A percentile compares a stretch with the other conserved stretches of the same genome.
Conservation (phyloP, 2,888 invertebrate genomes). For the Dasysyrphus albostriatus region DNA sequence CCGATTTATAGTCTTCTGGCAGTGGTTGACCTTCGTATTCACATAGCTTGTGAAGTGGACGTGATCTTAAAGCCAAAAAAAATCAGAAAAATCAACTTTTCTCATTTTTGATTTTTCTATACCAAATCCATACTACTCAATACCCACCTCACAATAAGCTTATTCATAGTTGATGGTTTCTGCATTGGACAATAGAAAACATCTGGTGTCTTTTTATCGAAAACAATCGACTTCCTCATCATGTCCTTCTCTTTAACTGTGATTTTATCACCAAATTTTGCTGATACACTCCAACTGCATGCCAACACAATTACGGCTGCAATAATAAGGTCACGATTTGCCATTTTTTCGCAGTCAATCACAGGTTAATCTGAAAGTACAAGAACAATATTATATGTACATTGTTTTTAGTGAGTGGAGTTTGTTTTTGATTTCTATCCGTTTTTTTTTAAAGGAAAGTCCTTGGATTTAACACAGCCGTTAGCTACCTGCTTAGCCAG, state of each 20-base stretch:
- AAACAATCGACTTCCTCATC: slow-evolving; percentile 91
- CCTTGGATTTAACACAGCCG: slow-evolving; percentile 63
- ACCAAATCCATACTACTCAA: background rate
- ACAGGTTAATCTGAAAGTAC: slow-evolving; percentile 44
- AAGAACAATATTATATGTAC: background rate
- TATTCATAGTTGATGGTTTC: slow-evolving; percentile 90
- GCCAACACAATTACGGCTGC: slow-evolving; percentile 58
- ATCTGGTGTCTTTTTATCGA: slow-evolving; percentile 91
- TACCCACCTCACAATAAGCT: slow-evolving; percentile 87
- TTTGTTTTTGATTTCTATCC: background rate
- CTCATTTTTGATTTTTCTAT: no score
- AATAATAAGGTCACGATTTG: slow-evolving; percentile 54
- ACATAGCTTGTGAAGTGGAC: slow-evolving; percentile 89
- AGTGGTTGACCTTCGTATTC: slow-evolving; percentile 89
- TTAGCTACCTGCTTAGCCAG: slow-evolving; percentile 62
- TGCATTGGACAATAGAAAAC: slow-evolving; percentile 92
- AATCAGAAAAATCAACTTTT: no score
- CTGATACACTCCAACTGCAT: slow-evolving; percentile 76
- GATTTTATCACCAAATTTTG: slow-evolving; percentile 79
- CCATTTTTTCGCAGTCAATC: slow-evolving; percentile 43
- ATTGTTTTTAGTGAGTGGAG: background rate
- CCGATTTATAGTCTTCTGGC: slow-evolving; percentile 90
- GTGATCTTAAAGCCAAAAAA: slow-evolving; percentile 83
- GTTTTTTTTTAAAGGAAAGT: slow-evolving; percentile 47
- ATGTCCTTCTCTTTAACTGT: slow-evolving; percentile 86